Conservation (phyloP, 2,113 vertebrate genomes). For the Spilogale gracilis region DNA sequence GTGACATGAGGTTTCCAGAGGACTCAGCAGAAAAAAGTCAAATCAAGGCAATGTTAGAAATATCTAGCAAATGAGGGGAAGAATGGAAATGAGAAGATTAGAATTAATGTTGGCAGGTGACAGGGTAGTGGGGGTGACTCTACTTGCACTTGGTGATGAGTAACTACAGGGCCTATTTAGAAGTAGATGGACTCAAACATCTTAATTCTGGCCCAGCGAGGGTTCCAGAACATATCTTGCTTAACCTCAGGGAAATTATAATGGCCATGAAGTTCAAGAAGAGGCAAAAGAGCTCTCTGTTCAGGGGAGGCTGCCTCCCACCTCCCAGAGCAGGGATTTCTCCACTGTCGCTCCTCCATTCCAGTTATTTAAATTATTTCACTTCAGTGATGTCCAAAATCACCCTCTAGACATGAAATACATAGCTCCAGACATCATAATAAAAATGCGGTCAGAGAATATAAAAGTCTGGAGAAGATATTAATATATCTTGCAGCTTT, state of each 20-base stretch:
- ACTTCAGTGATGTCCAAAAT: neutral
- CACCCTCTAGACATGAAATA: neutral
- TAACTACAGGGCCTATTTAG: neutral
- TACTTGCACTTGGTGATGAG: neutral
- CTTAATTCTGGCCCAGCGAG: neutral
- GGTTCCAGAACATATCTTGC: neutral
- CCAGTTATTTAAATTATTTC: neutral
- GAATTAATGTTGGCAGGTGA: neutral
- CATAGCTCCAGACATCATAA: neutral
- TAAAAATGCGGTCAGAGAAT: neutral
- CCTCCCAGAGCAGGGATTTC: neutral
- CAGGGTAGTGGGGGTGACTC: neutral
- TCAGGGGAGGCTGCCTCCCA: neutral
- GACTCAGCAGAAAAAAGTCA: neutral
- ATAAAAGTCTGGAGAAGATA: neutral
- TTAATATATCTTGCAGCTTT: neutral
- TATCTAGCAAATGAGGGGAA: neutral
- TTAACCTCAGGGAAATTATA: neutral
- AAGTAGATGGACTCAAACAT: neutral
- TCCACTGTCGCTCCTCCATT: neutral
- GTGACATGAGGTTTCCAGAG: neutral
- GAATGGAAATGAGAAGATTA: neutral
- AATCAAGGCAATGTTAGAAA: neutral
- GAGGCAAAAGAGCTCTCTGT: neutral
- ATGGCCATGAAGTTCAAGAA: neutral